Evolutionary conservation across 2,113 vertebrate species (phyloP), one percentile per base, ranked within the genome.

Genomic region (Archocentrus centrarchus): DNA sequence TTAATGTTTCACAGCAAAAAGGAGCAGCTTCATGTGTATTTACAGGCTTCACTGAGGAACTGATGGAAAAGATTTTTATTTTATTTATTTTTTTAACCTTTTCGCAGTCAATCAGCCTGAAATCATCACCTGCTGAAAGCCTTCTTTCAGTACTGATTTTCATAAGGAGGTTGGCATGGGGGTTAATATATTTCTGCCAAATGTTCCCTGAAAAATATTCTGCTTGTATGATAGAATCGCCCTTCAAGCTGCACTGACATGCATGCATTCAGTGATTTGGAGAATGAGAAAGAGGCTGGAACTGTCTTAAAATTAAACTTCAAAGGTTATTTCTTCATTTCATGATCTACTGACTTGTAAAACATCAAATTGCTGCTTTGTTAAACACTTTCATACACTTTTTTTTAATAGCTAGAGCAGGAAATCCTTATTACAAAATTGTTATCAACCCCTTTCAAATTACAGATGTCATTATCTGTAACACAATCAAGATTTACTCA

Each of bases 131-230:
- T 1, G 24, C 59, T 11, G 35, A 55, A 60, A 1, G 58, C 35
- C 78, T 6, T 4, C 79, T 60, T 75, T 73, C 68, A 60, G 57
- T 30, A 79, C 58, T 66, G 53, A 75, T 73, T 79, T 44, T 75
- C 35, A 83, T 59, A 27, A 75, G 58, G 30, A 59, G 22, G 20
- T 2, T 73, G 58, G 50, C 24, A 53, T 5, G 18, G 14, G 70
- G 39, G 32, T 47, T 47, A 27, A 47, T 68, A 68, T 39, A 70
- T 79, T 62, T 27, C 63, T 70, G 61, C 75, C 68, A 41, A 32
- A 41, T 6, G 24, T 15, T 13, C 30, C 6, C 11, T 53, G 50
- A 77, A 79, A 20, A 47, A 22, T 4, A 68, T 58, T 22, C 32
- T 73, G 30, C 22, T 11, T 2, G 47, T 20, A 18, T 41, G 44